Evolutionary conservation across 2,888 invertebrate species (phyloP), one percentile per base, ranked within the genome.

Genomic region (Metellina segmentata): DNA sequence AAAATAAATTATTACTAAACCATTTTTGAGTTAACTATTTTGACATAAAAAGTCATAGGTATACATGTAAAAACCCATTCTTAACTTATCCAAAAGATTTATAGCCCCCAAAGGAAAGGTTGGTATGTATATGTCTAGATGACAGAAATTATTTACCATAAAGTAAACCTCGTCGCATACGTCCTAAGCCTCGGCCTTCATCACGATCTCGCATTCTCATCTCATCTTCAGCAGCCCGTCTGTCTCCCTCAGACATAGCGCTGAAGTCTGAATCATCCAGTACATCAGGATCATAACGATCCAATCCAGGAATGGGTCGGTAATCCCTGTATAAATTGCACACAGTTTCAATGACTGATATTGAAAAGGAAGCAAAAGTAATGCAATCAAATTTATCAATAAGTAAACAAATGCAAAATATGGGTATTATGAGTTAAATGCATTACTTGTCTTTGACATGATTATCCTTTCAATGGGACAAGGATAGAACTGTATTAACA

Each of bases 251-350:
- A 0, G 99, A 98, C 95, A 99, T 96, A 78, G 97, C 97, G 82
- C 98, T 97, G 94, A 97, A 98, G 78, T 97, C 97, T 0, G 94
- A 95, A 93, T 97, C 97, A 94, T 99, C 99, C 94, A 99, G 95
- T 93, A 97, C 96, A 92, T 97, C 97, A 0, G 96, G 96, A 95
- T 99, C 99, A 94, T 99, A 99, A 51, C 96, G 96, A 95, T 99
- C 99, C 94, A 99, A 95, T 69, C 97, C 98, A 70, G 99, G 98
- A 96, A 99, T 98, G 1, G 98, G 97, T 5, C 98, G 98, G 95
- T 99, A 99, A 95, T 99, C 99, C 11, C 93, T 92, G 20, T 11
- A 85, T 69, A 71, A n/a, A 48, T 51, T 53, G 11, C 11, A 74
- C 11, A 74, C 51, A 52, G 49, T n/a, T 19, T 53, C 13, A 51